Conservation (phyloP, 2,888 invertebrate genomes). For the Habrosyne pyritoides region DNA sequence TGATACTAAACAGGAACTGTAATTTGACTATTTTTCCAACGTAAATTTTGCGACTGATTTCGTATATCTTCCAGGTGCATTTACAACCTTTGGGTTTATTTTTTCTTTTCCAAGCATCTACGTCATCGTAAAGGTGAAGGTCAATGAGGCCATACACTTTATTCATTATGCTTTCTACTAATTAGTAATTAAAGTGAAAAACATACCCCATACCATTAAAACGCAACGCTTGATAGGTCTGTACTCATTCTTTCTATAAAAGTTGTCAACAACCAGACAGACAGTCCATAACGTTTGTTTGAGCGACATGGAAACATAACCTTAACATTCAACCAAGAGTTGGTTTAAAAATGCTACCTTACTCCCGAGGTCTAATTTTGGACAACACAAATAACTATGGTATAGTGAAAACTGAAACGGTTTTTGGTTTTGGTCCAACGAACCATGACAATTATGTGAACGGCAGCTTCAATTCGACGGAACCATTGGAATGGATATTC, state of each 20-base stretch:
- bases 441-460: slow-evolving; percentile 46
- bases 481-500: slow-evolving; percentile 61
- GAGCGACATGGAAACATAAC: slow-evolving; percentile 7
- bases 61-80: no score
- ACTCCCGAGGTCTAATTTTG: slow-evolving; percentile 56
- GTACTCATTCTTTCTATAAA: slow-evolving; percentile 66
- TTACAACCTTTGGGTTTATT: no score
- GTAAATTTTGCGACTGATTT: no score
- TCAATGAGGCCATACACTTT: not conserved
- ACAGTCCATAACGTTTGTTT: not conserved
- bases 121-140: not conserved
- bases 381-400: slow-evolving; percentile 64
- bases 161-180: slow-evolving; percentile 20
- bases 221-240: slow-evolving; percentile 56
- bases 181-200: slow-evolving; percentile 28
- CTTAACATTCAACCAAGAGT: not conserved
- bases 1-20: no score
- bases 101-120: not conserved
- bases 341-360: slow-evolving; percentile 58
- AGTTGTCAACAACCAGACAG: slow-evolving; percentile 25
- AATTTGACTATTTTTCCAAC: no score
- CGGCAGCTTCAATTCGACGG: slow-evolving; percentile 45
- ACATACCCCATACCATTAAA: slow-evolving; percentile 38
- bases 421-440: slow-evolving; percentile 55
- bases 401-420: slow-evolving; percentile 64